These are phyloP conservation scores for Arctia plantaginis DNA, from an alignment of 2,888 invertebrate genomes.

Conservation along the genomic window DNA sequence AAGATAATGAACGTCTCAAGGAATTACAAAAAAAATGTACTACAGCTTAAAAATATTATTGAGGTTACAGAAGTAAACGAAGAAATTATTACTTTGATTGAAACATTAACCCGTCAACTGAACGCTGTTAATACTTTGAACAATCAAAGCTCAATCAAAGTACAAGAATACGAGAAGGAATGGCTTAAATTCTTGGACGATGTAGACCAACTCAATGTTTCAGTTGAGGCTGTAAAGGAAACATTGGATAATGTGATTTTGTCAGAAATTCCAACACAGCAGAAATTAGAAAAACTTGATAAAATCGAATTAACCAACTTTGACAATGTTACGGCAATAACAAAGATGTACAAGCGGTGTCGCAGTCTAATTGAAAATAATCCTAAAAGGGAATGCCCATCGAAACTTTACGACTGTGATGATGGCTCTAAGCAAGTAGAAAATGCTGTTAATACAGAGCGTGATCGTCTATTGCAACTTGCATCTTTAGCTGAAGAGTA, in stretches of 20 bases:
- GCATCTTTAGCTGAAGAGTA: conserved; percentile 94
- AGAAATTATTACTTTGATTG: conserved; percentile 88
- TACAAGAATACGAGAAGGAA: conserved; percentile 87
- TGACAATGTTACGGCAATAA: conserved; percentile 87
- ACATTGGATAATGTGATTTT: conserved; percentile 86
- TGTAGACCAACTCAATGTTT: conserved; percentile 85
- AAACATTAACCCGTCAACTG: conserved; percentile 88
- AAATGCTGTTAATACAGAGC: conserved; percentile 89
- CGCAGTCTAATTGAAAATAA: conserved; percentile 89
- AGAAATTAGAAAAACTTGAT: conserved; percentile 90
- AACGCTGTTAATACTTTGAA: conserved; percentile 89
- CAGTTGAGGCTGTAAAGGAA: conserved; percentile 81
- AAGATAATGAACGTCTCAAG: conserved; percentile 70
- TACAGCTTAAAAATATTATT: conserved; percentile 88
- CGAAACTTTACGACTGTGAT: conserved; percentile 88
- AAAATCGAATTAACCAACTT: conserved; percentile 89
- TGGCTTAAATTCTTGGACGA: conserved; percentile 91
- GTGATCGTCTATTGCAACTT: conserved; percentile 91
- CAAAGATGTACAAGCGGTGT: conserved; percentile 88
- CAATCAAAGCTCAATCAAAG: conserved; percentile 73
- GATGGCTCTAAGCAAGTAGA: conserved; percentile 90
- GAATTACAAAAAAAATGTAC: conserved; percentile 85
- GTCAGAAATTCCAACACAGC: conserved; percentile 88
- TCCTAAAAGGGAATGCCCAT: conserved; percentile 89
- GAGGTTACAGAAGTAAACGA: conserved; percentile 89